A percentile compares a stretch with the other conserved stretches of the same genome.
Evolutionary conservation across 2,797 vertebrate genomes (phyloP).

Genomic region (Meda fulgida): DNA sequence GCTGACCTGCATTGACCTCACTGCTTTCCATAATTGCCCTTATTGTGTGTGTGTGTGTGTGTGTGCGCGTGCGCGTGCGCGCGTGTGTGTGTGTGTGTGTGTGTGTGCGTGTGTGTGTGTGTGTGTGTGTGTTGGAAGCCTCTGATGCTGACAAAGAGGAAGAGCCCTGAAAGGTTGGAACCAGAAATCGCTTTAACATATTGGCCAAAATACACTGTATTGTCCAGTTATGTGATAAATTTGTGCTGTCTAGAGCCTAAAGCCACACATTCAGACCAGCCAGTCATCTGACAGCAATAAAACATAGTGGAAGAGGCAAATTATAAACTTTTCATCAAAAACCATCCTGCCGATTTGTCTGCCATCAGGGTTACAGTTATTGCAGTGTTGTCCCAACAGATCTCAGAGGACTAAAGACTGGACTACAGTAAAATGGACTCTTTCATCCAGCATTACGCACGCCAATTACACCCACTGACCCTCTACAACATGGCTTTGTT

Average conservation of each 20-base stretch:
- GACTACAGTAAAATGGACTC: conserved; percentile 43
- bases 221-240: neutral
- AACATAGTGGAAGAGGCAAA: neutral
- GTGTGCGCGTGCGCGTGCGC: neutral
- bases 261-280: neutral
- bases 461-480: conserved; percentile 58
- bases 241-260: neutral
- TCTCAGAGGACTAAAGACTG: conserved; percentile 39
- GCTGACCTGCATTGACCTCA: conserved; percentile 34
- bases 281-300: neutral
- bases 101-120: no score
- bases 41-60: neutral
- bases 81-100: neutral
- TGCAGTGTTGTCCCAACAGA: conserved; percentile 41
- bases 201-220: neutral
- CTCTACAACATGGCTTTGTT: conserved; percentile 50
- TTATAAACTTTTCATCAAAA: conserved; percentile 7
- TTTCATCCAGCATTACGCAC: conserved; percentile 61
- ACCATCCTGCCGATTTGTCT: conserved; percentile 20
- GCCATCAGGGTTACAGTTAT: conserved; percentile 47
- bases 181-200: neutral
- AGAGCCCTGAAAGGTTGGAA: neutral
- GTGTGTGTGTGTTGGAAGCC: neutral
- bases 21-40: neutral
- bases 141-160: neutral